Base-by-base conservation (phyloP, 2,888 invertebrate species). In the Heteromurus nitidus region DNA sequence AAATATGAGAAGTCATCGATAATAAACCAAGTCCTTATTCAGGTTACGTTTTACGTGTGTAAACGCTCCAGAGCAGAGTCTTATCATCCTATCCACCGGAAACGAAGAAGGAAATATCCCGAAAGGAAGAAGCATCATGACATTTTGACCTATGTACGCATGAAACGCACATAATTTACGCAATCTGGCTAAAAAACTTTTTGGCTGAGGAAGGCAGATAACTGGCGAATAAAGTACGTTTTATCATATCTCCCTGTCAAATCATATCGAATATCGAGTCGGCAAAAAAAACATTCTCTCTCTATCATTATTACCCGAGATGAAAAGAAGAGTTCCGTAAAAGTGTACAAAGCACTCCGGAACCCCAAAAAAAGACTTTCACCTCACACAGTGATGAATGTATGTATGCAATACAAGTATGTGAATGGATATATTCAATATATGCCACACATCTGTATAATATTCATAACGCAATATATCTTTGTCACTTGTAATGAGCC, bases 111-210 rank as follows among this genome's bases (percentile, higher is more conserved):
- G 13, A 13, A 36, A 36, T 36, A 36, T 47, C 47, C n/a, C 11
- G 31, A 30, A n/a, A 36, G n/a, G 11, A 31, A 47, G 53, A 64
- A n/a, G n/a, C n/a, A 73, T 31, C 62, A 22, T 20, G 18, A 42
- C 47, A 30, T 75, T 60, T 68, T 18, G 20, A 22, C 13, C 64
- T 3, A 36, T 22, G 24, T 30, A 76, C 76, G 76, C 76, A 76
- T 68, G 55, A 64, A 79, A 79, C 70, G 72, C 72, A 70, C 64
- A 79, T 72, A 80, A 72, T 79, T 69, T 79, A 79, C 77, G 77
- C 77, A 79, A 64, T 64, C 53, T 22, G 50, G 55, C 50, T 60
- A 70, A 70, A n/a, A n/a, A 79, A 53, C 30, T 79, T 79, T 70
- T 79, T 79, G 70, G 70, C 70, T 64, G 36, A n/a, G 69, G 28